These are phyloP conservation scores for Pocota personata DNA, from an alignment of 2,888 invertebrate species.

Conservation along the genomic window DNA sequence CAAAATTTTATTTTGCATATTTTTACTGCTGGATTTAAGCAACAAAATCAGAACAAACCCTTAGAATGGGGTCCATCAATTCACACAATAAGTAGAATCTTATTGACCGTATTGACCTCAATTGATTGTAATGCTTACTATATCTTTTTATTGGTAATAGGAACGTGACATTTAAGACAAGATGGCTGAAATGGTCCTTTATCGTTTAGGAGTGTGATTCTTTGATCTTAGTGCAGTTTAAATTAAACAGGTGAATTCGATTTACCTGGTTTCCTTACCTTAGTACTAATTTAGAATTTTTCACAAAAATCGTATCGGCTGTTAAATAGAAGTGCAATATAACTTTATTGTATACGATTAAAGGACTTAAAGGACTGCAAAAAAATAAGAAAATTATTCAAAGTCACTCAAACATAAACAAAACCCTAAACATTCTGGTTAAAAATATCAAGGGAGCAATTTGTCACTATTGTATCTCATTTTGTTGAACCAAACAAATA, in stretches of 20 bases:
- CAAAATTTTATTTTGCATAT: not conserved
- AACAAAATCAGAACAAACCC: not conserved
- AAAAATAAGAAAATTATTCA: not conserved
- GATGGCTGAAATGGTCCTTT: not conserved
- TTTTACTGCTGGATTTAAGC: not conserved
- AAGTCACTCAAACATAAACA: not conserved
- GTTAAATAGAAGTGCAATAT: too few species aligned
- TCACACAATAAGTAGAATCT: not conserved
- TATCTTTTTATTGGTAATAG: not conserved
- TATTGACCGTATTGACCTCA: constrained; percentile 14
- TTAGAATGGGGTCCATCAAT: not conserved
- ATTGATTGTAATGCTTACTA: not conserved
- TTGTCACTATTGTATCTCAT: constrained; percentile 12
- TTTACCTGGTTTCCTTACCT: too few species aligned
- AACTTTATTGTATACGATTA: too few species aligned
- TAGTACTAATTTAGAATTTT: too few species aligned
- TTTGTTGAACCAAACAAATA: not conserved
- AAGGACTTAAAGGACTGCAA: too few species aligned
- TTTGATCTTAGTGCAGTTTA: too few species aligned
- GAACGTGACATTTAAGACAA: not conserved
- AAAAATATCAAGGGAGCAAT: constrained; percentile 3
- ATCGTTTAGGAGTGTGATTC: too few species aligned
- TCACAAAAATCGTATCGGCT: too few species aligned
- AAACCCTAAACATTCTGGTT: not conserved
- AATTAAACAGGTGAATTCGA: too few species aligned